These are phyloP conservation scores for Drosophila sp. DNA, from an alignment of 1,140 invertebrate genomes.

Conservation along the genomic window DNA sequence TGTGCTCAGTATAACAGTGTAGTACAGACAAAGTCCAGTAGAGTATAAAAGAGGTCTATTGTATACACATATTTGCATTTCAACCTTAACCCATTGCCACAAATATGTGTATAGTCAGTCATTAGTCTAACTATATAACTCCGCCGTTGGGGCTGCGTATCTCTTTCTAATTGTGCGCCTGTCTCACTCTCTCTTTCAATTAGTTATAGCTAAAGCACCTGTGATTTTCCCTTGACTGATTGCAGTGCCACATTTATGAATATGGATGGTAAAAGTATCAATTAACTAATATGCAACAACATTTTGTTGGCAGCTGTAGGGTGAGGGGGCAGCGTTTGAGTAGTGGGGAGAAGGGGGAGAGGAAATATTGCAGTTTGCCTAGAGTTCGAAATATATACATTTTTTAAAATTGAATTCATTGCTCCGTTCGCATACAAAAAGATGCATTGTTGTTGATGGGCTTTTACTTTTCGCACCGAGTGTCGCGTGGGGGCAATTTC, in stretches of 20 bases:
- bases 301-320: neutral
- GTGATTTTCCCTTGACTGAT: slow-evolving; percentile 56
- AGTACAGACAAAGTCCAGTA: too few relatives aligned
- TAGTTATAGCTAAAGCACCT: slow-evolving; percentile 42
- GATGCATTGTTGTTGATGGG: slow-evolving; percentile 36
- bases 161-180: neutral
- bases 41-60: slow-evolving; percentile 6
- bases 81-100: slow-evolving; percentile 80
- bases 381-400: too few relatives aligned
- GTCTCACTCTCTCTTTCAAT: slow-evolving; percentile 67
- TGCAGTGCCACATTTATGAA: slow-evolving; percentile 27
- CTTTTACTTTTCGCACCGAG: slow-evolving; percentile 58
- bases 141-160: neutral
- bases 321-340: too few relatives aligned
- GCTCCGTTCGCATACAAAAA: slow-evolving; percentile 35
- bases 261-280: slow-evolving; percentile 76
- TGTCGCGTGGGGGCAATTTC: slow-evolving; percentile 22
- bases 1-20: slow-evolving; percentile 13
- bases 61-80: slow-evolving; percentile 55
- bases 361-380: slow-evolving; percentile 10
- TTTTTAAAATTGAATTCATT: slow-evolving; percentile 30
- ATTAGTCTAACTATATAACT: neutral
- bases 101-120: slow-evolving; percentile 31
- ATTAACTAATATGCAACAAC: slow-evolving; percentile 54
- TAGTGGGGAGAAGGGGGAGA: neutral